phyloP scores from a whole-genome alignment of 2,797 vertebrate genomes.

The Odontamblyopus rebecca region DNA sequence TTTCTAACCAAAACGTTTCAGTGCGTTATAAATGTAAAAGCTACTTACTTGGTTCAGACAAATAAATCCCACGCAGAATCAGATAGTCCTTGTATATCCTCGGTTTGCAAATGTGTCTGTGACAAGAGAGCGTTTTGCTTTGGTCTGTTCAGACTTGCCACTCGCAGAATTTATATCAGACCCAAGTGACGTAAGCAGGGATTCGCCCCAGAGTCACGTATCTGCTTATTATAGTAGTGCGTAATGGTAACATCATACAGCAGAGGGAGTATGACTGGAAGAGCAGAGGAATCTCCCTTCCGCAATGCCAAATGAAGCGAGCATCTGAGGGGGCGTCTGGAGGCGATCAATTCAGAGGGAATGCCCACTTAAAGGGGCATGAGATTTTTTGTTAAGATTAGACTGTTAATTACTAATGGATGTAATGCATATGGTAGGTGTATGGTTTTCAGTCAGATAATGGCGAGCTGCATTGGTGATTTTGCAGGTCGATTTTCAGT shows the following conservation, averaged over 20 bases:
- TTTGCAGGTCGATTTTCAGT: constrained; percentile 8
- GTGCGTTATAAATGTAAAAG: neutral
- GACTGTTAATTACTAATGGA: neutral
- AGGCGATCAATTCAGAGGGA: constrained; percentile 48
- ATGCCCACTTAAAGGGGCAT: constrained; percentile 50
- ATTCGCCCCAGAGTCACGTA: constrained; percentile 75
- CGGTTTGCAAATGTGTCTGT: constrained; percentile 23
- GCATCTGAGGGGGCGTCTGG: constrained; percentile 54
- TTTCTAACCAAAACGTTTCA: neutral
- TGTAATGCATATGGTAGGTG: neutral
- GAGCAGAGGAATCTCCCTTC: constrained; percentile 76
- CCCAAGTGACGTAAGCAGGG: constrained; percentile 77
- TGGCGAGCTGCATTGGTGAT: neutral
- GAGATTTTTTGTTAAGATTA: neutral
- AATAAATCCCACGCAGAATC: constrained; percentile 56
- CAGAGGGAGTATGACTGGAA: constrained; percentile 61
- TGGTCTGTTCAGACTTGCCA: constrained; percentile 41
- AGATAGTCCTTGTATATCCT: constrained; percentile 62
- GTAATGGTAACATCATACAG: constrained; percentile 69
- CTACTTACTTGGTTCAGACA: constrained; percentile 57
- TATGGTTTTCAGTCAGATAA: constrained; percentile 1
- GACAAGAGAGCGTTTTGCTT: constrained; percentile 45
- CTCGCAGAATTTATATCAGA: constrained; percentile 70
- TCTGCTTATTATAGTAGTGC: constrained; percentile 71
- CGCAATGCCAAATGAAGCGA: constrained; percentile 65